Base-by-base conservation (phyloP, 2,113 vertebrate genomes). In the Epinephelus moara region DNA sequence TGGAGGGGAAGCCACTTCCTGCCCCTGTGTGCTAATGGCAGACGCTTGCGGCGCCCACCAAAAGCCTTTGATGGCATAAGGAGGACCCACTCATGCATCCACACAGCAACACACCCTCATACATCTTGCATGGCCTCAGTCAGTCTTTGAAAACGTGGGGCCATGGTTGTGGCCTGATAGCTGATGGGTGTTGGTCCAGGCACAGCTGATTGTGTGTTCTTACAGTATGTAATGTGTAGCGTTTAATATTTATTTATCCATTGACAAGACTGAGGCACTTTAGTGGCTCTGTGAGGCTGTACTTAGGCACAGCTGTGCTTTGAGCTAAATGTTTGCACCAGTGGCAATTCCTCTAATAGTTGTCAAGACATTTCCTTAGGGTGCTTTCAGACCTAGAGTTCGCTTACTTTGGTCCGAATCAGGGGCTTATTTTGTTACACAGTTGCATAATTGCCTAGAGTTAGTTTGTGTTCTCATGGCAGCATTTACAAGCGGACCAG, bases 61-160 rank as follows among this genome's bases (percentile, higher is more conserved):
- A 87, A 84, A 89, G 63, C 30, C 75, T 88, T 91, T 88, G 66
- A 90, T 89, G 89, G 62, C 67, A 81, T 84, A 78, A 89, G 80
- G 78, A 88, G 82, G 86, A 69, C 82, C 80, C 75, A 74, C 80
- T 85, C 68, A 3, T 74, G 75, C 82, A 49, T 57, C 60, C 78
- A 78, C 87, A 80, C 60, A 14, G 30, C 55, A 75, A 75, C 77
- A 70, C 81, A 66, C 53, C 14, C 77, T 91, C 85, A 88, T 78
- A 57, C 85, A 84, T 88, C 76, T 90, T 91, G 85, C 78, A 85
- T 85, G 62, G 85, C 76, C 69, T 87, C 52, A 53, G 27, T 66
- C 70, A 49, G 37, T 77, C 74, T 85, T 85, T 91, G 80, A 84
- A 85, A 85, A 75, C 3, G 21, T 74, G 53, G 53, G 67, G 53